A percentile compares a stretch with the other conserved stretches of the same genome.
Conservation (phyloP, 1,140 invertebrate genomes). For the Tetranychus cinnabarinus region DNA sequence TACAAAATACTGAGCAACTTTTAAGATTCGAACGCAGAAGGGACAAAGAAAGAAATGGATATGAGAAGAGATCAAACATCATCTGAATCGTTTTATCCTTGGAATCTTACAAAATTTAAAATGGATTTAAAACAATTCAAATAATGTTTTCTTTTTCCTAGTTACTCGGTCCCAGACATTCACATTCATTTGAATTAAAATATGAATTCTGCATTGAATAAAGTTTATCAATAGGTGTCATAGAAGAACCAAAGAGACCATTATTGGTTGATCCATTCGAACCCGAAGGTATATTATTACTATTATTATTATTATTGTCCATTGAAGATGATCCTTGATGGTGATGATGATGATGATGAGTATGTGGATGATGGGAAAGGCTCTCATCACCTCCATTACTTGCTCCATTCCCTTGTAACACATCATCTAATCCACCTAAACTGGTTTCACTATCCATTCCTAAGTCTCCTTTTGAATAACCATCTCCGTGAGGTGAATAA, state of each 20-base stretch:
- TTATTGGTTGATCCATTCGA: slow-evolving; percentile 42
- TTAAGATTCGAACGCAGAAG: too few species aligned
- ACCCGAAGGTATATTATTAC: slow-evolving; percentile 34
- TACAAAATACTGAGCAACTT: not conserved
- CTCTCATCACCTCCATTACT: not conserved
- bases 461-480: slow-evolving; percentile 13
- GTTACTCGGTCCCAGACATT: slow-evolving; percentile 11
- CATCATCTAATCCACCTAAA: slow-evolving; percentile 14
- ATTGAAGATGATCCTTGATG: not conserved
- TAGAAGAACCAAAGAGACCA: slow-evolving; percentile 46
- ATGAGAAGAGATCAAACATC: too few species aligned
- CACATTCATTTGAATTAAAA: slow-evolving; percentile 27
- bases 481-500: slow-evolving; percentile 11
- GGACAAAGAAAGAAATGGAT: too few species aligned
- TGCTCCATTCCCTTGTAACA: slow-evolving; percentile 8
- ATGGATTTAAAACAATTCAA: too few species aligned
- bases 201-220: slow-evolving; percentile 94
- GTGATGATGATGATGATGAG: not conserved
- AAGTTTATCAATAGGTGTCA: slow-evolving; percentile 86
- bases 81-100: too few species aligned
- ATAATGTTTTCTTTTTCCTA: not conserved
- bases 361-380: not conserved
- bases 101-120: too few species aligned
- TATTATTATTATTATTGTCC: slow-evolving; percentile 26
- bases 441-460: slow-evolving; percentile 14